Evolutionary conservation across 2,113 vertebrate genomes (phyloP).

Genomic region (Ranitomeya imitator): DNA sequence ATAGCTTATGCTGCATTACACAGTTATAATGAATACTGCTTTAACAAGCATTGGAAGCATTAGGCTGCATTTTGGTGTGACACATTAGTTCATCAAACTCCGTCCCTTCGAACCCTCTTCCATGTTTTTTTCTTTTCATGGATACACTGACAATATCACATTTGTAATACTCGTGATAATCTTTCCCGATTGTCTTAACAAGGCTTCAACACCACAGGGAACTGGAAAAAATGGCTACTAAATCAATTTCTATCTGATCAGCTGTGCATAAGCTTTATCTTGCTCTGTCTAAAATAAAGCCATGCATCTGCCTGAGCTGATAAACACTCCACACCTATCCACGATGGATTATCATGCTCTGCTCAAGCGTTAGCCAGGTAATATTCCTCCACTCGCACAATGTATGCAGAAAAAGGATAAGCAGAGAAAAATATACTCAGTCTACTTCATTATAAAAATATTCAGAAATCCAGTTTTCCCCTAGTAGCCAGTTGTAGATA

Average conservation of each 20-base stretch:
- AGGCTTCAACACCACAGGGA: slow-evolving; percentile 34
- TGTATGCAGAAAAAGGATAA: background rate
- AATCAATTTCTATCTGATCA: slow-evolving; percentile 52
- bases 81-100: background rate
- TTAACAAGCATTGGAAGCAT: background rate
- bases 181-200: slow-evolving; percentile 23
- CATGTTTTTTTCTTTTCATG: background rate
- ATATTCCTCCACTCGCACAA: background rate
- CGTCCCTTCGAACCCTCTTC: background rate
- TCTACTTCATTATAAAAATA: background rate
- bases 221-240: slow-evolving; percentile 29
- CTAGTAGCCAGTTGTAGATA: background rate
- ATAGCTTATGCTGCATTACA: too few species aligned
- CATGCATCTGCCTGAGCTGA: slow-evolving; percentile 19
- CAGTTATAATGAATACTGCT: background rate
- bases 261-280: slow-evolving; percentile 1
- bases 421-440: background rate
- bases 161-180: slow-evolving; percentile 14
- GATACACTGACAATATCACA: background rate
- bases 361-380: slow-evolving; percentile 14
- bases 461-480: background rate
- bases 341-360: slow-evolving; percentile 27
- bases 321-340: slow-evolving; percentile 36
- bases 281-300: slow-evolving; percentile 21
- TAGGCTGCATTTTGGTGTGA: background rate